Conservation (phyloP, 2,888 invertebrate genomes). For the Eristalis intricaria region DNA sequence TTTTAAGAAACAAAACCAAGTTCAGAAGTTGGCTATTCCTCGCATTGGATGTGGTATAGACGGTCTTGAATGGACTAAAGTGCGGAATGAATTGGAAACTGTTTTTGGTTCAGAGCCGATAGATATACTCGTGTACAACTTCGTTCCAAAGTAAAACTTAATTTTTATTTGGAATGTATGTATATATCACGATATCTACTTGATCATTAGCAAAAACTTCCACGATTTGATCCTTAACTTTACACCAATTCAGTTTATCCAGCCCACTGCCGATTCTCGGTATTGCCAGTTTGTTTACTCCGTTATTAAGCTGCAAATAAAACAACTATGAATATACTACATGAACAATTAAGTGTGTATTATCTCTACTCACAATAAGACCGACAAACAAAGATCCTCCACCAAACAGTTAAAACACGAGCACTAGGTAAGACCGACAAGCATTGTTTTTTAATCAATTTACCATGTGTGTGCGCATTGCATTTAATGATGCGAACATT, state of each 20-base stretch:
- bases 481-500: constrained; percentile 79
- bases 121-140: constrained; percentile 83
- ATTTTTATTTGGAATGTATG: constrained; percentile 75
- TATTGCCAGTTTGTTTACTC: constrained; percentile 83
- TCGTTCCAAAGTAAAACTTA: constrained; percentile 77
- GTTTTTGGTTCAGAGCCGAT: constrained; percentile 82
- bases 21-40: constrained; percentile 84
- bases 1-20: constrained; percentile 79
- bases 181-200: constrained; percentile 82
- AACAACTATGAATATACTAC: neutral
- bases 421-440: neutral
- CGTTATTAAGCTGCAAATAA: constrained; percentile 78
- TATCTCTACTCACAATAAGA: neutral
- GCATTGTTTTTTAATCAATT: constrained; percentile 13
- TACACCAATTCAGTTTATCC: constrained; percentile 84
- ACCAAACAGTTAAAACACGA: neutral
- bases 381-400: neutral
- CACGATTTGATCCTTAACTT: constrained; percentile 82
- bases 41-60: constrained; percentile 87
- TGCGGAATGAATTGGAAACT: constrained; percentile 82
- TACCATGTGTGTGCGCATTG: constrained; percentile 80
- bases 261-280: constrained; percentile 86
- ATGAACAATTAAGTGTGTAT: neutral
- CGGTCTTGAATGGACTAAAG: constrained; percentile 84
- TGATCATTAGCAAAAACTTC: constrained; percentile 82